phyloP scores from a whole-genome alignment of 1,140 invertebrate genomes.

The Sweltsa coloradensis region DNA sequence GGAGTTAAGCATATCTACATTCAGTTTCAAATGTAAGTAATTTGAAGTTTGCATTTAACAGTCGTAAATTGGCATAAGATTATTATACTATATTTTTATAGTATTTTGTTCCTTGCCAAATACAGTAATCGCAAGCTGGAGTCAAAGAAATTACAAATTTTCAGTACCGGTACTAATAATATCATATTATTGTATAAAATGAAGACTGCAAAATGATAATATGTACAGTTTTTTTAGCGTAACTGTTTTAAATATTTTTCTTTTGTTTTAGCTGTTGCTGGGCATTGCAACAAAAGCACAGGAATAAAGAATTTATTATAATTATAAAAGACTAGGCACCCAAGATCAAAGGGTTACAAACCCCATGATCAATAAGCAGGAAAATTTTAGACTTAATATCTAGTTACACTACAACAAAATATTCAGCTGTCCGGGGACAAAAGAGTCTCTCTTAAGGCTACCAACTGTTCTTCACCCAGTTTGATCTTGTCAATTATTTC shows the following conservation, averaged over 20 bases:
- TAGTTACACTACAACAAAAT: not conserved
- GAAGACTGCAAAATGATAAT: too few relatives aligned
- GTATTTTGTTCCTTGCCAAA: too few relatives aligned
- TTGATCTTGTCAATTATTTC: conserved; percentile 82
- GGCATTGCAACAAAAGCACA: not conserved
- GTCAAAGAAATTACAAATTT: too few relatives aligned
- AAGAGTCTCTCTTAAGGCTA: conserved; percentile 57
- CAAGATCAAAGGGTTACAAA: not conserved
- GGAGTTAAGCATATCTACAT: too few relatives aligned
- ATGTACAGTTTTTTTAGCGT: too few relatives aligned
- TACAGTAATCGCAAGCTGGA: too few relatives aligned
- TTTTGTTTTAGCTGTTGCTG: not conserved
- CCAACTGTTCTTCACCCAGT: conserved; percentile 71
- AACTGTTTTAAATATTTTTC: not conserved
- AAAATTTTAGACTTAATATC: not conserved
- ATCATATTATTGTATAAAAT: too few relatives aligned
- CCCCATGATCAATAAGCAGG: not conserved
- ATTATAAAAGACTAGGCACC: not conserved
- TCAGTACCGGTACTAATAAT: too few relatives aligned
- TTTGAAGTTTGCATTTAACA: too few relatives aligned
- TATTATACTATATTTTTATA: too few relatives aligned
- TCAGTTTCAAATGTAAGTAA: too few relatives aligned
- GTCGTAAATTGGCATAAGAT: too few relatives aligned
- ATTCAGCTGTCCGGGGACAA: not conserved
- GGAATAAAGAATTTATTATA: not conserved